Percentiles rank a stretch among this genome's conserved stretches.
These are phyloP conservation scores for Chamaea fasciata DNA, from an alignment of 2,113 vertebrate species.

Conservation along the genomic window DNA sequence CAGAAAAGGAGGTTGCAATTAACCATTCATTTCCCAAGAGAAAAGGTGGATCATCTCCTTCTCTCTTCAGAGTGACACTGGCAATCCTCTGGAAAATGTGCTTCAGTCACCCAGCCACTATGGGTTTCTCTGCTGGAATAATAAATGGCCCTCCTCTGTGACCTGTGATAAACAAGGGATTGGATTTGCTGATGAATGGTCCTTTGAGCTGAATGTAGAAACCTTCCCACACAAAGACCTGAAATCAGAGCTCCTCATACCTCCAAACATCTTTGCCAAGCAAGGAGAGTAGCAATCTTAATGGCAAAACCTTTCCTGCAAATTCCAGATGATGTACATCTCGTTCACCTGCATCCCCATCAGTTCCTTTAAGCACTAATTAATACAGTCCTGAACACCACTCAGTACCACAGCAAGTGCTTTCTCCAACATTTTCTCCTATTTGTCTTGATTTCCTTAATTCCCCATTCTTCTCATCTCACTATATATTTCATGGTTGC, in stretches of 20 bases:
- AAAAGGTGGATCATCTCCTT: not conserved
- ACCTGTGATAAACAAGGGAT: not conserved
- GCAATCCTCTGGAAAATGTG: not conserved
- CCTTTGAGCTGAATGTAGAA: not conserved
- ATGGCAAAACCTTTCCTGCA: not conserved
- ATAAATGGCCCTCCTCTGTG: not conserved
- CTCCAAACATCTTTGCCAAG: not conserved
- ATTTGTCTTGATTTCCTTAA: not conserved
- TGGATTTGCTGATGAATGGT: not conserved
- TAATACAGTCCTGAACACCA: not conserved
- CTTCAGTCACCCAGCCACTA: not conserved
- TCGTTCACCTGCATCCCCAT: not conserved
- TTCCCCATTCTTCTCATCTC: not conserved
- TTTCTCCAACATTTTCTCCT: not conserved
- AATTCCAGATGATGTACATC: not conserved
- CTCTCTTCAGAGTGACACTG: not conserved
- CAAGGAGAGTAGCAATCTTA: not conserved
- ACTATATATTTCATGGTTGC: not conserved
- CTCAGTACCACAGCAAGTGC: not conserved
- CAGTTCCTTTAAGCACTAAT: not conserved
- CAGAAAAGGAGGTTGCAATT: not conserved
- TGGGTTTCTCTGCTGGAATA: not conserved
- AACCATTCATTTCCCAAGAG: not conserved
- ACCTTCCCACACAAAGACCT: not conserved
- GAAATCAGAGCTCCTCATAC: not conserved